phyloP scores from a whole-genome alignment of 2,113 vertebrate genomes.

The Naja naja region DNA sequence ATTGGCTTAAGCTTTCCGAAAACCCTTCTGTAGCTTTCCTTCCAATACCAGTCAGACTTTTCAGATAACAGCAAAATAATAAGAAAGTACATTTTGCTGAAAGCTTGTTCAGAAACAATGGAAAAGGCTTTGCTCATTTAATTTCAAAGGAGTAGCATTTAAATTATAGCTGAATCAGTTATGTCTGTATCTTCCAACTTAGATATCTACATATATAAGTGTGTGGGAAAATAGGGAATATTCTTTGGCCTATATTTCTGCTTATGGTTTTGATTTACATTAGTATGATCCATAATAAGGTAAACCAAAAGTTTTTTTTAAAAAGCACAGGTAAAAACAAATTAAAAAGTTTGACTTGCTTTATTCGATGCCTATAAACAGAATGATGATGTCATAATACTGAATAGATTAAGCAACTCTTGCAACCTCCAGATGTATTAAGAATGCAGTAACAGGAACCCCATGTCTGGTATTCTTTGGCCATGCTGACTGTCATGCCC shows the following conservation, averaged over 20 bases:
- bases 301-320: background rate
- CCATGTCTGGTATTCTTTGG: background rate
- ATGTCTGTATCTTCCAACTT: conserved; percentile 10
- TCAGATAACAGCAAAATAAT: conserved; percentile 38
- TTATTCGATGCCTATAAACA: background rate
- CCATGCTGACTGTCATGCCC: background rate
- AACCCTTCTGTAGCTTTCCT: conserved; percentile 50
- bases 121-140: conserved; percentile 34
- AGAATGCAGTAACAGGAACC: background rate
- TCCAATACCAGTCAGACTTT: conserved; percentile 20
- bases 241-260: conserved; percentile 16
- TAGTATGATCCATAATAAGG: background rate
- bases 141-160: conserved; percentile 15
- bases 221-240: background rate
- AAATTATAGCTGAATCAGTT: conserved; percentile 32
- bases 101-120: conserved; percentile 26
- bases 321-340: conserved; percentile 16
- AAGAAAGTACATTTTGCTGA: conserved; percentile 24
- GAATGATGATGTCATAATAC: background rate
- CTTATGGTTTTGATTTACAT: conserved; percentile 34
- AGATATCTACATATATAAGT: background rate
- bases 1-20: conserved; percentile 67
- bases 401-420: background rate
- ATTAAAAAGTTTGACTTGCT: conserved; percentile 31
- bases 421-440: background rate